Evolutionary conservation across 2,113 vertebrate species (phyloP), one percentile per base, ranked within the genome.

Genomic region (Lates calcarifer): DNA sequence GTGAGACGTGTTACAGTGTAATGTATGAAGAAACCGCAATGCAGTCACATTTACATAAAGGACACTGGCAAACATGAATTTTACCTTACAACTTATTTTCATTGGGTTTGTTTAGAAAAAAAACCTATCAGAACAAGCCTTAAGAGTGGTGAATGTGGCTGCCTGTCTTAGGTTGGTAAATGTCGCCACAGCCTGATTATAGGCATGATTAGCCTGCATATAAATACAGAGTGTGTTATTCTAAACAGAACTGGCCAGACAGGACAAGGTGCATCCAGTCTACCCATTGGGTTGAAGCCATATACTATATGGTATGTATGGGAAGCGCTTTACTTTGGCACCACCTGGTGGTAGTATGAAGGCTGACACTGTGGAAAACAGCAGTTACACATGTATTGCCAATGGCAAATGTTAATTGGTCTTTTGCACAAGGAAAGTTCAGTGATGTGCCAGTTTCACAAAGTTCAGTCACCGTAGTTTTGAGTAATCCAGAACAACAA

Each of bases 331-430:
- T 51, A 14, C 28, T 13, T 35, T 76, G 60, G 53, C 77, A 13
- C 29, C 72, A 76, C 67, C 66, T 85, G 39, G 31, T 83, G 85
- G 55, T 18, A n/a, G 17, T 14, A 39, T 31, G 2, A 28, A 29
- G 53, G 20, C 53, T 58, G 24, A 29, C 31, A 43, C 63, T 6
- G 18, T 9, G 4, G 3, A 2, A 35, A 53, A 62, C 24, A 35
- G 8, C 3, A 28, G 28, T 51, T 51, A 10, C 47, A 9, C 20
- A 51, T 28, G 33, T 6, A 20, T 5, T 4, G 24, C 51, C 18
- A 17, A 11, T 9, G 3, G 10, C n/a, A 55, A 45, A 45, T 37
- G 33, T 37, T 55, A 17, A 37, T 4, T 28, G 24, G 41, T 26
- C 17, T 57, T 17, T 29, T 57, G 55, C 24, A 57, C 24, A 7